Evolutionary conservation across 2,113 vertebrate genomes (phyloP), one percentile per base, ranked within the genome.

Genomic region (Mellivora capensis): DNA sequence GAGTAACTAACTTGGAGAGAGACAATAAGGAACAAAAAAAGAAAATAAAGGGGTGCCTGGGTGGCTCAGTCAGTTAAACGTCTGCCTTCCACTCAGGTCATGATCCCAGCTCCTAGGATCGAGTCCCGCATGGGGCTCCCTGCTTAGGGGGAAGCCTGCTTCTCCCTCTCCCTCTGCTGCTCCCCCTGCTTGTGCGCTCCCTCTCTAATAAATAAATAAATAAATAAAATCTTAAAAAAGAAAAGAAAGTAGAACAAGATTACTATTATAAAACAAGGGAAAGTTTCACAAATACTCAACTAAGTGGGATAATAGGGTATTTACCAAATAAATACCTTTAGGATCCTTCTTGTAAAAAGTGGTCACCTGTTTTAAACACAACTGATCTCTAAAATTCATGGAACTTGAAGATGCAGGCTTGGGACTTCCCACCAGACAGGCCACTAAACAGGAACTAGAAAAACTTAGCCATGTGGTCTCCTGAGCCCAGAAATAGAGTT

Each of bases 171-270:
- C 15, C 52, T 54, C 52, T 54, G 17, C 52, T 54, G 17, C 52
- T 54, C 52, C 52, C 52, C 52, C 52, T 54, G 52, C 52, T 54
- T 54, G 17, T 54, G 52, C 49, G 0, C 52, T 52, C 49, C 18
- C 52, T 54, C 52, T 54, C 52, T 54, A 54, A 54, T 54, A 54
- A 54, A 18, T 18, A 54, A 54, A 54, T 52, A 52, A 52, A 52
- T 18, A 54, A 54, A 54, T 54, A 18, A 54, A 54, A 18, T 6
- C 17, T 52, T 49, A 11, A 54, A 0, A 87, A 61, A 64, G 62
- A 52, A 91, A 91, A 91, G 44, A 71, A 97, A 91, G 69, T 69
- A 93, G 74, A 95, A 93, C 14, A 90, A 92, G 64, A 79, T 80
- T 47, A 72, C 74, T 47, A 67, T 88, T 87, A 87, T 37, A 87